Evolutionary conservation across 2,797 vertebrate genomes (phyloP).

Genomic region (Brotula barbata): DNA sequence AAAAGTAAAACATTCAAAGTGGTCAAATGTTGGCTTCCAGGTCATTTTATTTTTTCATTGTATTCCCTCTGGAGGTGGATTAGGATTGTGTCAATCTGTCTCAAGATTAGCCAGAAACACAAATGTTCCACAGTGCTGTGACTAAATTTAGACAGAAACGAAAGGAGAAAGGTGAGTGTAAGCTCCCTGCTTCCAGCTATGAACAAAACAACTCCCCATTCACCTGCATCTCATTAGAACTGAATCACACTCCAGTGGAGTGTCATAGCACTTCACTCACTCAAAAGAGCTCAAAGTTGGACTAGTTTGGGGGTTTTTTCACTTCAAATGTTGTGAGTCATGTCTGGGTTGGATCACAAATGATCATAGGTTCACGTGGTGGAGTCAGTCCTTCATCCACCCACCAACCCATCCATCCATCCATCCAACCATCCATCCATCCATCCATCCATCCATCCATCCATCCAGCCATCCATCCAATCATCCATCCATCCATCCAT

Average conservation of each 20-base stretch:
- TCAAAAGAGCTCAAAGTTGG: constrained; percentile 42
- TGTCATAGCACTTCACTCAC: constrained; percentile 44
- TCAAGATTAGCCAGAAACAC: constrained; percentile 3
- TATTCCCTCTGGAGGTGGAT: constrained; percentile 19
- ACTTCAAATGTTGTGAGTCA: constrained; percentile 1
- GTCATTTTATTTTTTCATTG: background rate
- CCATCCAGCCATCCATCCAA: too few species aligned
- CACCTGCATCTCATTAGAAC: constrained; percentile 66
- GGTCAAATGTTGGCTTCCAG: constrained; percentile 2
- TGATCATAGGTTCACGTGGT: too few species aligned
- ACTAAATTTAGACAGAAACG: constrained; percentile 46
- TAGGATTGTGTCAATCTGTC: constrained; percentile 21
- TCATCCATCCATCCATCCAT: too few species aligned
- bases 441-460: too few species aligned
- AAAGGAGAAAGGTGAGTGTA: constrained; percentile 33
- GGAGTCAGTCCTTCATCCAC: too few species aligned
- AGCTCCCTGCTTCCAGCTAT: constrained; percentile 19
- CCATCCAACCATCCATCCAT: too few species aligned
- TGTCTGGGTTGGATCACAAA: too few species aligned
- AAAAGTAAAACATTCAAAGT: too few species aligned
- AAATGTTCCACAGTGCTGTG: background rate
- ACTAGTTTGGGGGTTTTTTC: constrained; percentile 43
- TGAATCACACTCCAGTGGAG: constrained; percentile 60
- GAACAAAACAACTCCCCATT: constrained; percentile 45
- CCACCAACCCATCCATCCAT: too few species aligned